Conservation (phyloP, 1,140 invertebrate species). For the Oppia nitens region DNA sequence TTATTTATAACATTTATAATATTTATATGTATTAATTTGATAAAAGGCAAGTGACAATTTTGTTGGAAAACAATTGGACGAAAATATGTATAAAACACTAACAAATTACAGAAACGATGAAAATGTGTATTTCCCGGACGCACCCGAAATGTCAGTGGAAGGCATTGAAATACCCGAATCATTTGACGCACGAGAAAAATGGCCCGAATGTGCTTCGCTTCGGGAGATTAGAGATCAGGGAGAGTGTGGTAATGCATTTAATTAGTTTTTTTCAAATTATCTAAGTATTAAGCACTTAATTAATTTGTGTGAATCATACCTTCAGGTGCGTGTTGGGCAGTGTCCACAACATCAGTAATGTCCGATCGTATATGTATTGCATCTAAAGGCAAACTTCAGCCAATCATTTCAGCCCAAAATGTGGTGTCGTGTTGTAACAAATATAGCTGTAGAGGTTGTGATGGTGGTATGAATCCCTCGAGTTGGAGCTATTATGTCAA, state of each 20-base stretch:
- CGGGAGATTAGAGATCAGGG: slow-evolving; percentile 57
- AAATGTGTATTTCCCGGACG: no score
- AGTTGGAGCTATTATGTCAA: slow-evolving; percentile 70
- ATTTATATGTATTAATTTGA: no score
- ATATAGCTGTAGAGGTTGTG: slow-evolving; percentile 63
- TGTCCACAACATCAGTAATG: slow-evolving; percentile 84
- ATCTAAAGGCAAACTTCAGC: slow-evolving; percentile 48
- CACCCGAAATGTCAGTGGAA: no score
- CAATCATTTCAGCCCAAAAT: slow-evolving; percentile 68
- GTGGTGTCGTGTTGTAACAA: slow-evolving; percentile 61
- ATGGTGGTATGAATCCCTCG: slow-evolving; percentile 51
- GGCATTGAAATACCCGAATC: slow-evolving; percentile 43
- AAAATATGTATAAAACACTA: no score
- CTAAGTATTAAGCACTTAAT: no score
- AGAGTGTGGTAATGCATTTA: no score
- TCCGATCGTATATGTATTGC: slow-evolving; percentile 74
- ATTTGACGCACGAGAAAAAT: slow-evolving; percentile 60
- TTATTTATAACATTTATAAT: no score
- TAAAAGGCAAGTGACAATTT: no score
- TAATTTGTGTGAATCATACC: no score
- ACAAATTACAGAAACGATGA: no score
- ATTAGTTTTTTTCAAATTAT: no score
- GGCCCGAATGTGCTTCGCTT: slow-evolving; percentile 68
- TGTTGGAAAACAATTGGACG: no score
- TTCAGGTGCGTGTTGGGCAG: slow-evolving; percentile 47